Base-by-base conservation (phyloP, 2,113 vertebrate genomes). In the Lanius ludovicianus region DNA sequence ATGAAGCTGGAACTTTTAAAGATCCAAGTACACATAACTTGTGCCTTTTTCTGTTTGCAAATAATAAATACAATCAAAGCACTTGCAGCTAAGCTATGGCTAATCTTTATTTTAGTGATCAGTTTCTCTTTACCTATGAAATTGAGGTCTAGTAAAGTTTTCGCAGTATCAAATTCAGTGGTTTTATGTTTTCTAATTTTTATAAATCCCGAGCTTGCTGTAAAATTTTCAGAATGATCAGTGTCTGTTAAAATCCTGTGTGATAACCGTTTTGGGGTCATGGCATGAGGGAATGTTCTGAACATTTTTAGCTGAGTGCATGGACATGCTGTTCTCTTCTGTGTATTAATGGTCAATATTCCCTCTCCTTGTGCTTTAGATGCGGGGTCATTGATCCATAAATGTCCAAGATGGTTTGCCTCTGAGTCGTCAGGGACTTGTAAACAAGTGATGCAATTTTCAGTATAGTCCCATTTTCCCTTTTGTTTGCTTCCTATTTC, bases 381-480 rank as follows among this genome's bases (percentile, higher is more conserved):
- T 87, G 37, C 0, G 1, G 39, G 73, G 69, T 84, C 73, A 79
- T 67, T 89, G 95, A 95, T 95, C 86, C 87, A 37, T 77, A 53
- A 87, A 67, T 68, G 74, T 52, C 71, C 80, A 69, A 60, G 91
- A 87, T 63, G 44, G 41, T 91, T 92, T 41, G 2, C 57, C n/a
- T 84, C 59, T 2, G 23, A 89, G 56, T 71, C 64, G 69, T 78
- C 60, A 28, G 80, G 42, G 56, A 30, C 77, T 87, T 94, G 84
- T 74, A 68, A 49, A 91, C 94, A 96, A 89, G 42, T 52, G 64
- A 71, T 71, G 81, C 87, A 67, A 30, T 84, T 94, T 90, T 89
- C 85, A 35, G 3, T 81, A 24, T 10, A 71, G 47, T 71, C 35
- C 27, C 13, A 4, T 87, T 82, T 68, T 52, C 44, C 56, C 41